Percentiles rank a stretch among this genome's conserved stretches.
Evolutionary conservation across 2,888 invertebrate genomes (phyloP).

Genomic region (Platerodrilus igneus): DNA sequence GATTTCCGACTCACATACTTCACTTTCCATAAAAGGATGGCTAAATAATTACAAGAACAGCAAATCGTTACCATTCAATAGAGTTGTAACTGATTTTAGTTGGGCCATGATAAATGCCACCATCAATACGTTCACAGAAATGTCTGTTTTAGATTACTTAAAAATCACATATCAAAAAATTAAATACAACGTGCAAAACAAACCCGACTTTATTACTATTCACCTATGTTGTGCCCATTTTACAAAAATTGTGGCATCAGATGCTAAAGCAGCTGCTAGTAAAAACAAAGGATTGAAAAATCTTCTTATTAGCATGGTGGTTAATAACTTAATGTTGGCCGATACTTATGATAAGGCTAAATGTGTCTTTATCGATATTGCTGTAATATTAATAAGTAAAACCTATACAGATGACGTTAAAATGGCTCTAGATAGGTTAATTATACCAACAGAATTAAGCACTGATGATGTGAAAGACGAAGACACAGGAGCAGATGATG

Average conservation of each 20-base stretch:
- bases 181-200: not conserved
- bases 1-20: constrained; percentile 3
- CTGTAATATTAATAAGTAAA: too few relatives aligned
- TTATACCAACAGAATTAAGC: too few relatives aligned
- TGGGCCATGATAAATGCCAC: constrained; percentile 2
- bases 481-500: too few relatives aligned
- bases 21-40: not conserved
- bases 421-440: too few relatives aligned
- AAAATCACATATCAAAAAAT: not conserved
- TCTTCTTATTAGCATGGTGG: not conserved
- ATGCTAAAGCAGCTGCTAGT: not conserved
- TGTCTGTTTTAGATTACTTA: constrained; percentile 1
- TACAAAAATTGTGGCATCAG: constrained; percentile 4
- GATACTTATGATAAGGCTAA: not conserved
- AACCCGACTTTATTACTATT: not conserved
- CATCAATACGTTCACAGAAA: not conserved
- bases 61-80: not conserved
- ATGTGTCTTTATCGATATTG: too few relatives aligned
- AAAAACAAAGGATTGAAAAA: constrained; percentile 4
- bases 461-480: too few relatives aligned
- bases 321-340: not conserved
- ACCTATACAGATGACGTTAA: too few relatives aligned
- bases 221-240: constrained; percentile 6
- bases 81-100: constrained; percentile 3
- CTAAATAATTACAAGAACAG: not conserved